phyloP scores from a whole-genome alignment of 2,888 invertebrate genomes.

The Abrostola triplasia region DNA sequence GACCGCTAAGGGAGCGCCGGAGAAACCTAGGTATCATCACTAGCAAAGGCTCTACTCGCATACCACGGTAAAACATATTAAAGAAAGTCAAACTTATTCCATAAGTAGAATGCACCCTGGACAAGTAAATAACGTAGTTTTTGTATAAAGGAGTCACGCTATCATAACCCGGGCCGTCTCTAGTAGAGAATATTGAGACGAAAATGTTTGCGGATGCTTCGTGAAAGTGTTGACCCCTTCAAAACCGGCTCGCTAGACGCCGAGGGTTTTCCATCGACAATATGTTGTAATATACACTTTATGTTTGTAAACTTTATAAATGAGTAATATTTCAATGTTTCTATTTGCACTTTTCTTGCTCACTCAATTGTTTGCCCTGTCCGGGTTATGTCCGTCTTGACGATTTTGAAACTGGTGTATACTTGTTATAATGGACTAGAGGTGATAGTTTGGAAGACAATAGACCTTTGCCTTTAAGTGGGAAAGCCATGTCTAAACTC shows the following conservation, averaged over 20 bases:
- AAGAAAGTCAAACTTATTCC: no score
- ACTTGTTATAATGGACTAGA: no score
- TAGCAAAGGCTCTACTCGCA: no score
- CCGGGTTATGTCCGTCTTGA: background rate
- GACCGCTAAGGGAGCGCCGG: no score
- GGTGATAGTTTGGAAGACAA: no score
- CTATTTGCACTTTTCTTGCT: conserved; percentile 6
- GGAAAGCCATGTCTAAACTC: no score
- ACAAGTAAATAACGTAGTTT: no score
- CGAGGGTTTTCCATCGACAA: conserved; percentile 49
- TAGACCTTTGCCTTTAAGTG: no score
- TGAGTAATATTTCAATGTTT: conserved; percentile 24
- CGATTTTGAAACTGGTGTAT: background rate
- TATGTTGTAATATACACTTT: conserved; percentile 51
- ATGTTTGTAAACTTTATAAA: conserved; percentile 29
- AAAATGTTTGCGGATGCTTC: conserved; percentile 69
- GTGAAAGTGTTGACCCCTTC: conserved; percentile 81
- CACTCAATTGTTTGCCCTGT: background rate
- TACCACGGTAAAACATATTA: no score
- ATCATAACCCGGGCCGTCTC: conserved; percentile 65
- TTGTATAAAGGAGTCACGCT: no score
- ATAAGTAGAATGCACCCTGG: no score
- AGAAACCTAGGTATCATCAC: no score
- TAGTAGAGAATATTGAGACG: conserved; percentile 63
- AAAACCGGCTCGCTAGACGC: conserved; percentile 69